phyloP scores from a whole-genome alignment of 2,888 invertebrate species.

The Sabellastarte sp. region DNA sequence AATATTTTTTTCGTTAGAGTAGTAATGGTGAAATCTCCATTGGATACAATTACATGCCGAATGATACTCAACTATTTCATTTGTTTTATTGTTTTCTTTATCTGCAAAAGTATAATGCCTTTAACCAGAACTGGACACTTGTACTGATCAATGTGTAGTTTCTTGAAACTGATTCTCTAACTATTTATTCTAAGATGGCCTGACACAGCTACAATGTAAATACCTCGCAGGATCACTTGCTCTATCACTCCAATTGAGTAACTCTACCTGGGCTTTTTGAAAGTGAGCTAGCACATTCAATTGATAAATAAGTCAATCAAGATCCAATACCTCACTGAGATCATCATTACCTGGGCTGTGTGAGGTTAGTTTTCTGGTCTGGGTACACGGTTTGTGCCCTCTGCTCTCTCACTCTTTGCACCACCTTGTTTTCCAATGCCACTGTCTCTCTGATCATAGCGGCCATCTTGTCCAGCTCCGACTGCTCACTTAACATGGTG shows the following conservation, averaged over 20 bases:
- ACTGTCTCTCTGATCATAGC: slow-evolving; percentile 60
- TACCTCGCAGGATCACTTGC: neutral
- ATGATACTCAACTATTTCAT: no score
- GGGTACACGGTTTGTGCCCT: slow-evolving; percentile 51
- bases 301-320: no score
- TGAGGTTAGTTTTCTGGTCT: slow-evolving; percentile 60
- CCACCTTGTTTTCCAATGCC: slow-evolving; percentile 49
- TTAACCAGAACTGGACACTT: no score
- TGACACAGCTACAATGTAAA: neutral
- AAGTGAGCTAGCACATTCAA: no score
- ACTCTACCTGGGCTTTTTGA: neutral
- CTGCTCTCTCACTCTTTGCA: slow-evolving; percentile 39
- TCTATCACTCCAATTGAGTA: neutral
- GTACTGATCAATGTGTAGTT: no score
- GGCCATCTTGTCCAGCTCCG: slow-evolving; percentile 70
- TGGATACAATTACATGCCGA: no score
- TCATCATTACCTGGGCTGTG: slow-evolving; percentile 16
- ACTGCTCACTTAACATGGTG: slow-evolving; percentile 66
- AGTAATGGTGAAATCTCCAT: neutral
- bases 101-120: neutral
- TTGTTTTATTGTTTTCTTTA: no score
- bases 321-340: no score
- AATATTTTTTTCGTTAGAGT: no score
- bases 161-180: no score
- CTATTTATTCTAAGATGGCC: no score